A percentile compares a stretch with the other conserved stretches of the same genome.
phyloP scores from a whole-genome alignment of 2,113 vertebrate species.

The Centropus unirufus region DNA sequence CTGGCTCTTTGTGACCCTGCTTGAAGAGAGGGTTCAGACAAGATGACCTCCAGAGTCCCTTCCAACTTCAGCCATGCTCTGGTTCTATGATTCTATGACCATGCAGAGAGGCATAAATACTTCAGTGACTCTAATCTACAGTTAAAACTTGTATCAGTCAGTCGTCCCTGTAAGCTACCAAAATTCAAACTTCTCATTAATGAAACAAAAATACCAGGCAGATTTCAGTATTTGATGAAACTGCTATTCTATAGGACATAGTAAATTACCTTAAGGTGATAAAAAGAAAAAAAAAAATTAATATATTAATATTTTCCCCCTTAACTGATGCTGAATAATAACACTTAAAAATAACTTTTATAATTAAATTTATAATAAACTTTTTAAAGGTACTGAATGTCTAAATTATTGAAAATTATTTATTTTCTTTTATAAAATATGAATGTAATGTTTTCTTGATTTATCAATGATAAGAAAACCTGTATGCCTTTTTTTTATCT shows the following conservation, averaged over 20 bases:
- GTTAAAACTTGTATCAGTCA: background rate
- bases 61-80: background rate
- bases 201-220: background rate
- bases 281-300: background rate
- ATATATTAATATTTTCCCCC: background rate
- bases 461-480: background rate
- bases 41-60: background rate
- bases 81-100: background rate
- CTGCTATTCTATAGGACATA: background rate
- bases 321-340: background rate
- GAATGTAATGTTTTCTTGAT: background rate
- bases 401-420: background rate
- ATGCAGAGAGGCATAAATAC: background rate
- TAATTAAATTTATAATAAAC: background rate
- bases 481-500: background rate
- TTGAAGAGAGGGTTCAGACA: background rate
- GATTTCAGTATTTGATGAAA: background rate
- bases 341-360: background rate
- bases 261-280: background rate
- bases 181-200: background rate
- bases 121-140: background rate
- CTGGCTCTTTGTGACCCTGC: background rate
- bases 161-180: background rate
- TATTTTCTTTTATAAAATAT: background rate
- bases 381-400: background rate